Conservation (phyloP, 2,113 vertebrate genomes). For the Odocoileus hemionus region DNA sequence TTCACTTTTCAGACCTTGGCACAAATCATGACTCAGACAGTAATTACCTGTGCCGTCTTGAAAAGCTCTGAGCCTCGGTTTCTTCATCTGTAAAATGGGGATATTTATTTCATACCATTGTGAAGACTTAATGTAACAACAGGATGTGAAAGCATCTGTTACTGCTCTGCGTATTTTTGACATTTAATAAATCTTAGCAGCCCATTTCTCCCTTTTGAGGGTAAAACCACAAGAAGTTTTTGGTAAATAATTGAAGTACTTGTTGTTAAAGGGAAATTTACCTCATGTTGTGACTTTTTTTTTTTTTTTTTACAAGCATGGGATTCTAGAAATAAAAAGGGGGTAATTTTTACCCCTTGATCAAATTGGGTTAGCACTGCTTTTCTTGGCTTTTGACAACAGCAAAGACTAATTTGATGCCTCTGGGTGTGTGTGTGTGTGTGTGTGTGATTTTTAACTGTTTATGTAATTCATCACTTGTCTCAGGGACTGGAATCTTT, state of each 20-base stretch:
- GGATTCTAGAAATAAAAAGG: constrained; percentile 15
- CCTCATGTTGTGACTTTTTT: not conserved
- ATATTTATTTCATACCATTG: not conserved
- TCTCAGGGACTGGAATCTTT: not conserved
- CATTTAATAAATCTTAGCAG: not conserved
- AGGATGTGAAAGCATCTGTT: not conserved
- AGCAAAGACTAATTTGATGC: not conserved
- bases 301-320: not conserved
- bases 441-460: not conserved
- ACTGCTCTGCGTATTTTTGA: not conserved
- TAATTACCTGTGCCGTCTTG: not conserved
- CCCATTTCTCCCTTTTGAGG: not conserved
- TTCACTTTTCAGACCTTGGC: not conserved
- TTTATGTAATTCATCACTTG: constrained; percentile 9
- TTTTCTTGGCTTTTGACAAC: constrained; percentile 4
- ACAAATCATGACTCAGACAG: not conserved
- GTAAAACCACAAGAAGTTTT: not conserved
- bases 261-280: constrained; percentile 18
- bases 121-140: not conserved
- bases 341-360: not conserved
- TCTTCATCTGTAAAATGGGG: not conserved
- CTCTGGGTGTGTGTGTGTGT: not conserved
- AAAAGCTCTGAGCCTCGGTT: not conserved
- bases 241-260: constrained; percentile 6
- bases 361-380: not conserved